Evolutionary conservation across 2,113 vertebrate species (phyloP).

Genomic region (Stegastes partitus): DNA sequence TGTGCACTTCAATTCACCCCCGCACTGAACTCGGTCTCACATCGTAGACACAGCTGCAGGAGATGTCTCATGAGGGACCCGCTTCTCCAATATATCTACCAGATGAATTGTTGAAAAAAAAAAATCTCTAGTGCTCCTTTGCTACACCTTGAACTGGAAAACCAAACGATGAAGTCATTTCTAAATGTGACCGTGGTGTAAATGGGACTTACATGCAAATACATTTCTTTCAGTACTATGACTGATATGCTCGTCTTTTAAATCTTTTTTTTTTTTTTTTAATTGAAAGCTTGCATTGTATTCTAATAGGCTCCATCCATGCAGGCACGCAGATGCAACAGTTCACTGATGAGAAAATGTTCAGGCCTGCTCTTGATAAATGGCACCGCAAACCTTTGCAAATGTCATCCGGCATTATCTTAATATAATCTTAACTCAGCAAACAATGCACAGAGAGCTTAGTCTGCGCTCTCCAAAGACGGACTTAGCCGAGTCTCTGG

Average conservation of each 20-base stretch:
- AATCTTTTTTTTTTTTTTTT: not conserved
- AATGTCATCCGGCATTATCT: constrained; percentile 64
- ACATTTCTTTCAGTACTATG: not conserved
- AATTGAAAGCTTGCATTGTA: not conserved
- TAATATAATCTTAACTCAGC: constrained; percentile 50
- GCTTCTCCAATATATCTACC: constrained; percentile 31
- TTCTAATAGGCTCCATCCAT: constrained; percentile 1
- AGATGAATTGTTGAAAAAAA: constrained; percentile 21
- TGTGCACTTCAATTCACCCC: constrained; percentile 67
- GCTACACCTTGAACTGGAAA: constrained; percentile 11
- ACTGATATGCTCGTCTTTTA: fast-evolving
- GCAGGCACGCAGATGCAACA: constrained; percentile 3
- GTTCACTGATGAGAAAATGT: constrained; percentile 34
- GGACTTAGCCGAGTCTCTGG: constrained; percentile 22
- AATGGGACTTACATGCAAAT: not conserved
- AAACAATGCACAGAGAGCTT: constrained; percentile 56
- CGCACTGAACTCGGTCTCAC: constrained; percentile 52
- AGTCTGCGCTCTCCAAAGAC: constrained; percentile 38
- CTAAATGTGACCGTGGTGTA: not conserved
- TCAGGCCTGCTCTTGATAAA: constrained; percentile 47
- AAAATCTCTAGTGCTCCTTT: constrained; percentile 14
- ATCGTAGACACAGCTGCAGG: constrained; percentile 65
- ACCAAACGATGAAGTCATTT: constrained; percentile 20
- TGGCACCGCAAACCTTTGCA: constrained; percentile 44
- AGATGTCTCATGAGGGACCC: constrained; percentile 47